Base-by-base conservation (phyloP, 2,888 invertebrate species). In the Salpingus planirostris region DNA sequence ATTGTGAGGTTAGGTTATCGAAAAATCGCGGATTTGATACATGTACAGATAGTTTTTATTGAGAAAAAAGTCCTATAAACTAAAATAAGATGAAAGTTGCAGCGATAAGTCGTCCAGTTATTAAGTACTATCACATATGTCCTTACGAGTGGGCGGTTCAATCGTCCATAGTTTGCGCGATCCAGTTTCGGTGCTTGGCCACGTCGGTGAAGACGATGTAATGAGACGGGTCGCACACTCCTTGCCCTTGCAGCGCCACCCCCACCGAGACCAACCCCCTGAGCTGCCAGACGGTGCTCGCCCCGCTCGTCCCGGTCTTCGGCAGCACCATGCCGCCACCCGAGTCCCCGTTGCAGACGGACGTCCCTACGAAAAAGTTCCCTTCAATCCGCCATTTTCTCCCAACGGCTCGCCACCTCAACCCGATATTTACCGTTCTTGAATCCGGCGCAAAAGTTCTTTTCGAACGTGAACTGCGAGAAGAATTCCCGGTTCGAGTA, bases 401-500 rank as follows among this genome's bases (percentile, higher is more conserved):
- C n/a, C n/a, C n/a, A n/a, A n/a, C n/a, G n/a, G n/a, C n/a, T n/a
- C n/a, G n/a, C n/a, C n/a, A n/a, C n/a, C n/a, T n/a, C n/a, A n/a
- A n/a, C n/a, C n/a, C n/a, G n/a, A 18, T 8, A 28, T 72, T 86
- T 56, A 65, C 66, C 65, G 44, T 66, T 65, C 36, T 53, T 46
- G 39, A 60, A 65, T 1, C 65, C 65, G 4, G 66, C 66, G 39
- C 66, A 67, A 38, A 57, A 76, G 0, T 74, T 74, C 46, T 64
- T 70, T 2, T 69, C 67, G 0, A 72, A 71, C 0, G 74, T 73
- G 53, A 74, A 75, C 25, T 69, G 60, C 0, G 70, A 69, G 54
- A 72, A 76, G 64, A 76, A 76, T 29, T 74, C 72, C 43, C 71
- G 71, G 56, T 71, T 71, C 0, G 74, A 75, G 36, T 73, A 61